A percentile compares a stretch with the other conserved stretches of the same genome.
These are phyloP conservation scores for Plusia festucae DNA, from an alignment of 2,888 invertebrate genomes.

Conservation along the genomic window DNA sequence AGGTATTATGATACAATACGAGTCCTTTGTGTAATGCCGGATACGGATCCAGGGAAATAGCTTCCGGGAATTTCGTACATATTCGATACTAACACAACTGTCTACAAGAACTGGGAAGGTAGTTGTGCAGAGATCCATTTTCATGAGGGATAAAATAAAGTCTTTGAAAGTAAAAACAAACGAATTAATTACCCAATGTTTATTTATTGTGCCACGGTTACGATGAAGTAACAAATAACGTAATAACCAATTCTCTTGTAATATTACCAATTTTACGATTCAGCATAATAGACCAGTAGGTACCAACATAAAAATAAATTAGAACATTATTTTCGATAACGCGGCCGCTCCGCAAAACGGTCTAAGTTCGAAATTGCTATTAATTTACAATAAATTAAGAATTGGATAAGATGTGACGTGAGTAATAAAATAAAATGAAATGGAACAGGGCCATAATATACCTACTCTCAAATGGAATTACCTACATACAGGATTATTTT, in stretches of 20 bases:
- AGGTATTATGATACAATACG: neutral
- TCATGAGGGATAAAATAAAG: no score
- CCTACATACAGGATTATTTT: no score
- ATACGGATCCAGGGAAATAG: neutral
- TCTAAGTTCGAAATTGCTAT: conserved; percentile 31
- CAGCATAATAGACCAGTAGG: conserved; percentile 16
- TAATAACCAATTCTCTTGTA: neutral
- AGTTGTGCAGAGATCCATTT: no score
- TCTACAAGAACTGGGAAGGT: neutral
- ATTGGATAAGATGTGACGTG: neutral
- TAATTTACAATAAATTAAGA: conserved; percentile 31
- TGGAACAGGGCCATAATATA: neutral
- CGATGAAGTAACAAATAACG: conserved; percentile 7
- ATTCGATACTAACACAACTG: neutral
- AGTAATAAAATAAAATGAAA: neutral
- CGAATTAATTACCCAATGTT: no score
- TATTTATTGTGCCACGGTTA: neutral
- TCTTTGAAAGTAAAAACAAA: no score
- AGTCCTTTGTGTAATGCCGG: conserved; percentile 3
- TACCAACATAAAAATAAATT: conserved; percentile 37
- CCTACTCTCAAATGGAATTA: neutral
- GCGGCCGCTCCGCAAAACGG: conserved; percentile 27
- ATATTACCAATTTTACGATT: conserved; percentile 17
- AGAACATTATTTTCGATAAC: conserved; percentile 22
- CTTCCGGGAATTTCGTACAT: neutral